phyloP scores from a whole-genome alignment of 2,888 invertebrate genomes.

The Palloptera scutellata region DNA sequence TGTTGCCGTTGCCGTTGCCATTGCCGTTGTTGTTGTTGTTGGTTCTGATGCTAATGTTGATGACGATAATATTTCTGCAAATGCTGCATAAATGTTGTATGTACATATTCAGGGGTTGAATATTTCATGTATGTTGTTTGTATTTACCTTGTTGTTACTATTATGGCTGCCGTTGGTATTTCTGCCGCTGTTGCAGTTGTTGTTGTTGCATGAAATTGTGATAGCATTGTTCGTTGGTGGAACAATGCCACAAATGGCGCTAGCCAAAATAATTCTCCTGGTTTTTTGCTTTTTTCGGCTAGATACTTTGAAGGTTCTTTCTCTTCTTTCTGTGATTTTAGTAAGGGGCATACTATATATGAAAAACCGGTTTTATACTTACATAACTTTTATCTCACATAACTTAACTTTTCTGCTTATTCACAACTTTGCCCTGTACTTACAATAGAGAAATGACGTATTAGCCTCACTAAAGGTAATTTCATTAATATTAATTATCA shows the following conservation, averaged over 20 bases:
- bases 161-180: neutral
- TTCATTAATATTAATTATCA: too few relatives aligned
- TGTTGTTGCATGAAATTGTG: slow-evolving; percentile 44
- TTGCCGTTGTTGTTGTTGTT: slow-evolving; percentile 10
- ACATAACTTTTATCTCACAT: too few relatives aligned
- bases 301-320: neutral
- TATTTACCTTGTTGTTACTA: slow-evolving; percentile 9
- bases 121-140: slow-evolving; percentile 19
- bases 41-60: slow-evolving; percentile 18
- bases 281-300: too few relatives aligned
- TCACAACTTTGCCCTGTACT: too few relatives aligned
- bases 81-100: slow-evolving; percentile 15
- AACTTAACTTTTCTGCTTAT: too few relatives aligned
- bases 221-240: slow-evolving; percentile 49
- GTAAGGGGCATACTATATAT: too few relatives aligned
- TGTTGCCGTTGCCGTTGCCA: slow-evolving; percentile 12
- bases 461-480: too few relatives aligned
- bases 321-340: too few relatives aligned
- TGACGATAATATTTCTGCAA: slow-evolving; percentile 23
- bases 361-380: too few relatives aligned
- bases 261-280: slow-evolving; percentile 47
- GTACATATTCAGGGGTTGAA: too few relatives aligned
- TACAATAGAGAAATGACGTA: too few relatives aligned
- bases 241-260: slow-evolving; percentile 56
- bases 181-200: slow-evolving; percentile 6